Conservation (phyloP, 53 echinoderm and acorn worm genomes). For the Holothuria leucospilota region DNA sequence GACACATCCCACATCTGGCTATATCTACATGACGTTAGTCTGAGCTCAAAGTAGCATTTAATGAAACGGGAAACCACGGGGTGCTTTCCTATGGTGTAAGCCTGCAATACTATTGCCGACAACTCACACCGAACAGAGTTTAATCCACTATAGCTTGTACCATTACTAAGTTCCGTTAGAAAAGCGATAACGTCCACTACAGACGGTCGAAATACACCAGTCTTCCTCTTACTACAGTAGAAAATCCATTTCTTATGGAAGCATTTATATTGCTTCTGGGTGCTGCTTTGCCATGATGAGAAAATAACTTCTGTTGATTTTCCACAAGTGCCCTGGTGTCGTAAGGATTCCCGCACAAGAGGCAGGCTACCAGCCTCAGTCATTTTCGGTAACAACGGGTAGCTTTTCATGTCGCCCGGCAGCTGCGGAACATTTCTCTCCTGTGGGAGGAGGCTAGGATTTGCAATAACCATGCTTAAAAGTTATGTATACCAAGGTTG, state of each 20-base stretch:
- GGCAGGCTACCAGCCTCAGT: constrained; percentile 1
- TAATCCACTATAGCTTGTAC: background rate
- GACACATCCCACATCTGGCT: background rate
- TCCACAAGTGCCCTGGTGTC: background rate
- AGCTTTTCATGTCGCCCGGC: background rate
- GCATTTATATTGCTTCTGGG: background rate
- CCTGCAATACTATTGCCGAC: background rate
- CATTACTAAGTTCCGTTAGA: background rate
- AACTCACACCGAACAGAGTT: background rate
- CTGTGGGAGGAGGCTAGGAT: background rate
- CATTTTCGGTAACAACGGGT: background rate
- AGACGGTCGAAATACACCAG: background rate
- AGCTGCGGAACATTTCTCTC: background rate
- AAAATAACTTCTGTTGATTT: background rate
- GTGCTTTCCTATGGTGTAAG: background rate
- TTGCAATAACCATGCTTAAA: background rate
- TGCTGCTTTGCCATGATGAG: background rate
- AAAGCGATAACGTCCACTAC: background rate
- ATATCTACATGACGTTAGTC: background rate
- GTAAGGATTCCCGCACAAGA: constrained; percentile 18
- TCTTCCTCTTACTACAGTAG: background rate
- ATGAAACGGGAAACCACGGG: background rate
- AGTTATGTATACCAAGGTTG: background rate
- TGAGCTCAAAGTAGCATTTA: background rate
- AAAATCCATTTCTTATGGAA: background rate